Conservation (phyloP, 2,113 vertebrate genomes). For the Gymnocephalus cernua region DNA sequence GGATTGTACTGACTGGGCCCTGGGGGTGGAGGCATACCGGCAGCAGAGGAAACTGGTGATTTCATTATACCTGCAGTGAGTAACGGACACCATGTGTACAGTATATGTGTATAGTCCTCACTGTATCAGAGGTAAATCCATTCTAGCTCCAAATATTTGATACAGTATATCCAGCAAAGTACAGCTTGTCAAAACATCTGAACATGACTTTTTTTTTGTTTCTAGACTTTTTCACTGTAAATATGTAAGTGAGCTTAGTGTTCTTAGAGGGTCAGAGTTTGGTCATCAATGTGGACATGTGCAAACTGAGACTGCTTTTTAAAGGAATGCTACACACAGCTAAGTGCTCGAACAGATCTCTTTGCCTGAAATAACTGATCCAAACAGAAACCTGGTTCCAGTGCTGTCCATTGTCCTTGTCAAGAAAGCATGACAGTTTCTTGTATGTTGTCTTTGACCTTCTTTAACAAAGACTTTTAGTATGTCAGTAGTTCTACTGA, state of each 20-base stretch:
- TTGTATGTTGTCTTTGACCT: background rate
- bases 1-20: constrained; percentile 79
- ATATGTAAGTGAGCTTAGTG: background rate
- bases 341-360: background rate
- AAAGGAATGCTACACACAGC: background rate
- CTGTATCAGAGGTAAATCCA: background rate
- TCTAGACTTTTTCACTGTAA: background rate
- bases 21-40: constrained; percentile 77
- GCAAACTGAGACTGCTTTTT: background rate
- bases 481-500: background rate
- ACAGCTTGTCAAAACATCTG: background rate
- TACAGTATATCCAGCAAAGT: background rate
- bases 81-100: background rate
- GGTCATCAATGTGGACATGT: background rate
- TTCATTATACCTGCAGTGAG: constrained; percentile 86
- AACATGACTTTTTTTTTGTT: background rate
- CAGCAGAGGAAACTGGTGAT: constrained; percentile 77
- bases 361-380: background rate
- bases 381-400: background rate
- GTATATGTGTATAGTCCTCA: background rate
- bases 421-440: too few relatives aligned
- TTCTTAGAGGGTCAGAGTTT: background rate
- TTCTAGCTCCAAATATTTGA: background rate
- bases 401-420: background rate
- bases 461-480: background rate